These are phyloP conservation scores for Asobara japonica DNA, from an alignment of 1,140 invertebrate genomes.

Conservation along the genomic window DNA sequence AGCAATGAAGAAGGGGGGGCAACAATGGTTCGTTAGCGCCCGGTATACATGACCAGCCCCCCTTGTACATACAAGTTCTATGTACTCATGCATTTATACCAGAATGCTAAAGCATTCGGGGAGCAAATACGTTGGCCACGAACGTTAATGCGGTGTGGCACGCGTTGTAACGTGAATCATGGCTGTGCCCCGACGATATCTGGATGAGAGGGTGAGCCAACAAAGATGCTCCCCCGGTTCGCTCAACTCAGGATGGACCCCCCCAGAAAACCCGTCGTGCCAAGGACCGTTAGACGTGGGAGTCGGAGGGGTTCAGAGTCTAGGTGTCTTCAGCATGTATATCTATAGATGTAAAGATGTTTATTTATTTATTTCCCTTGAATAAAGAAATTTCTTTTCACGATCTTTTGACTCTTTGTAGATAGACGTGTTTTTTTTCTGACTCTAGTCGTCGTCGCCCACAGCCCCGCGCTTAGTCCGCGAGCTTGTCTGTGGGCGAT, in stretches of 20 bases:
- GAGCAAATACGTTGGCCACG: slow-evolving; percentile 13
- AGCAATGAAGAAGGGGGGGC: slow-evolving; percentile 21
- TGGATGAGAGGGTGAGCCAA: slow-evolving; percentile 3
- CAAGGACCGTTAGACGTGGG: slow-evolving; percentile 40
- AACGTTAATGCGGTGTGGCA: background rate
- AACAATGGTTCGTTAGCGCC: slow-evolving; percentile 38
- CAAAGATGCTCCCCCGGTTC: slow-evolving; percentile 2
- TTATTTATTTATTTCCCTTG: too few species aligned
- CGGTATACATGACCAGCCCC: background rate
- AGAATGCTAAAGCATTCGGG: slow-evolving; percentile 1
- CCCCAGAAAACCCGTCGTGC: slow-evolving; percentile 5
- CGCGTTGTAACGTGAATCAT: slow-evolving; percentile 6
- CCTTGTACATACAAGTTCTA: background rate
- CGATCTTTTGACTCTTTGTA: too few species aligned
- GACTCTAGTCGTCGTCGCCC: too few species aligned
- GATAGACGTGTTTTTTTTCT: too few species aligned
- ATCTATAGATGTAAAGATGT: too few species aligned
- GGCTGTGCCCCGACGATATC: background rate
- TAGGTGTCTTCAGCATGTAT: background rate
- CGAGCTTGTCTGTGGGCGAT: too few species aligned
- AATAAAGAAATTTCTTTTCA: too few species aligned
- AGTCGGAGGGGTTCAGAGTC: slow-evolving; percentile 7
- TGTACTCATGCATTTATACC: background rate
- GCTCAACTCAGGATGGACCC: background rate
- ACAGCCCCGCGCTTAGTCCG: too few species aligned